Base-by-base conservation (phyloP, 2,113 vertebrate genomes). In the Prochilodus magdalenae region DNA sequence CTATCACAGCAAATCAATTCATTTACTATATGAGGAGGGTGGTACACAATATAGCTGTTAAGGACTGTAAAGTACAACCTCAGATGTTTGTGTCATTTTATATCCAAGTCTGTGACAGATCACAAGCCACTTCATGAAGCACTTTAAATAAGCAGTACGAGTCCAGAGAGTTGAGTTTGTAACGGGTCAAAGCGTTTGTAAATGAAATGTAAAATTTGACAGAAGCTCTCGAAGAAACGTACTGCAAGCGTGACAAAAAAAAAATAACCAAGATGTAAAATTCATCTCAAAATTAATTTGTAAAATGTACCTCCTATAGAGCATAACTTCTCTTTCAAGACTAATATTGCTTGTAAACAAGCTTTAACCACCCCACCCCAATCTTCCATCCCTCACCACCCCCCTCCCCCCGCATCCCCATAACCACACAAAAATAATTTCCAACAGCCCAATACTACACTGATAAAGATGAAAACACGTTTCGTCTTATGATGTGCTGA, bases 1-100 rank as follows among this genome's bases (percentile, higher is more conserved):
- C 62, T 60, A 84, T 84, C 73, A 87, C 80, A 84, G 73, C 62
- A 82, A 87, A 77, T 77, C 65, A 44, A 67, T 70, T 33, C 36
- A 30, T 53, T 15, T 84, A 70, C 66, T 73, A 81, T 27, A 73
- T 72, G 73, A 22, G 36, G 74, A 82, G 63, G 63, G 74, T 69
- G 51, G 70, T 30, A 76, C 22, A 33, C 30, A 71, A 86, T 59
- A 86, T 59, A 86, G 73, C 76, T 65, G 65, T 74, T 72, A 79
- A n/a, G 26, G 33, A 40, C 13, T 22, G 73, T 65, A 73, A 57
- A 72, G 59, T 30, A 47, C 22, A 53, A 80, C 77, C 70, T 76
- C 77, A 57, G 73, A 71, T 18, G 57, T 6, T 60, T 33, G 71
- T 65, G 63, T 44, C 73, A 77, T 26, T 29, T 22, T 26, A 66